A percentile compares a stretch with the other conserved stretches of the same genome.
Evolutionary conservation across 2,113 vertebrate genomes (phyloP).

Genomic region (Tympanuchus pallidicinctus): DNA sequence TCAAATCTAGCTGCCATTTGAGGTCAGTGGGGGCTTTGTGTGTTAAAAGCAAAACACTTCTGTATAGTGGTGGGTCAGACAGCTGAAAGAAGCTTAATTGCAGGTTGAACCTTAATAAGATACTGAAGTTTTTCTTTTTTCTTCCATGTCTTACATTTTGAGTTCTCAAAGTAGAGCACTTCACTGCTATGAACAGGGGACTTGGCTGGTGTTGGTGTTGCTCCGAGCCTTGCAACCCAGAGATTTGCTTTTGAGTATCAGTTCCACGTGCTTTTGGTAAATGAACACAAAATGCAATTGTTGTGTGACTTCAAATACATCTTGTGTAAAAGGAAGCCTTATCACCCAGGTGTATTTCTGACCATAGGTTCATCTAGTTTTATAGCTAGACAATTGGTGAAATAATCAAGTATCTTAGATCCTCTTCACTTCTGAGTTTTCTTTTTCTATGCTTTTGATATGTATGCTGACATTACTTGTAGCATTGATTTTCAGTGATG

Average conservation of each 20-base stretch:
- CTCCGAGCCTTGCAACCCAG: background rate
- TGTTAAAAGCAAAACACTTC: slow-evolving; percentile 1
- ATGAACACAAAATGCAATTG: background rate
- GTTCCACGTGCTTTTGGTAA: background rate
- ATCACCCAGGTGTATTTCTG: background rate
- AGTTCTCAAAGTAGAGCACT: background rate
- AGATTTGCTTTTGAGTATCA: background rate
- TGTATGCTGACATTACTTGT: background rate
- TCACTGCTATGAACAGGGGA: background rate
- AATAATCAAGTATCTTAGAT: background rate
- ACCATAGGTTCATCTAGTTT: slow-evolving; percentile 24
- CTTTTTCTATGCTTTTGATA: background rate
- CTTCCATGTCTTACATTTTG: background rate
- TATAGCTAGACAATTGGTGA: background rate
- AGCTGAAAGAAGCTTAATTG: slow-evolving; percentile 56
- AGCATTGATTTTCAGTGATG: background rate
- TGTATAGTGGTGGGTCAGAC: background rate
- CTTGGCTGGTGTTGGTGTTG: background rate
- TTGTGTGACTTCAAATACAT: background rate
- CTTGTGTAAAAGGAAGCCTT: background rate
- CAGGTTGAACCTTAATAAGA: slow-evolving; percentile 11
- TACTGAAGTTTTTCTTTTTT: background rate
- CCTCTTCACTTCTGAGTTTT: background rate
- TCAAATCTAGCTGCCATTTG: slow-evolving; percentile 15
- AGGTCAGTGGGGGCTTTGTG: slow-evolving; percentile 57